Conservation (phyloP, 2,888 invertebrate species). For the Caenorhabditis parvicauda region DNA sequence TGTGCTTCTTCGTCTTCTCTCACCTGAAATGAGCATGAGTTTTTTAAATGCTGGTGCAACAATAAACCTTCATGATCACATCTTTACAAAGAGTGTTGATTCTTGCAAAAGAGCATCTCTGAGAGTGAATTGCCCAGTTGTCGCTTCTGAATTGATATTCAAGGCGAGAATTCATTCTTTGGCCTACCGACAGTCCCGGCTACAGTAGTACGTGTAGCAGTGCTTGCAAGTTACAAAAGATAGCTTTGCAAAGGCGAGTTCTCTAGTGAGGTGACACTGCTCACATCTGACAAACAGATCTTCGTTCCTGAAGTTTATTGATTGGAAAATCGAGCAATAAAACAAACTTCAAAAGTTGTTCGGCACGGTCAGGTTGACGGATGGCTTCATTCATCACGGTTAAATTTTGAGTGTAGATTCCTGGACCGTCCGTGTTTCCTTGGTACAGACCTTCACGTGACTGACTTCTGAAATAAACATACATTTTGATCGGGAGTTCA, state of each 20-base stretch:
- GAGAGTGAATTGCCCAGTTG: slow-evolving; percentile 81
- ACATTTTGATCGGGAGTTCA: background rate
- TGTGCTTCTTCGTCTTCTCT: slow-evolving; percentile 65
- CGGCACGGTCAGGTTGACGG: slow-evolving; percentile 57
- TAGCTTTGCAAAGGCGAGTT: slow-evolving; percentile 74
- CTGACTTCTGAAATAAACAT: slow-evolving; percentile 11
- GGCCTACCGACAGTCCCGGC: slow-evolving; percentile 63
- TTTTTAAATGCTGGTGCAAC: background rate
- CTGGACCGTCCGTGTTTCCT: slow-evolving; percentile 50
- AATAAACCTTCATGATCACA: slow-evolving; percentile 64
- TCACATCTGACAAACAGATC: slow-evolving; percentile 58
- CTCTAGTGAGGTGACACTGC: slow-evolving; percentile 59
- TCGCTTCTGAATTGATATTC: slow-evolving; percentile 73
- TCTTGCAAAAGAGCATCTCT: slow-evolving; percentile 83
- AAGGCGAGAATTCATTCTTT: background rate
- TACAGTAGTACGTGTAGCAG: slow-evolving; percentile 90
- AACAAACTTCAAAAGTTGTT: slow-evolving; percentile 48
- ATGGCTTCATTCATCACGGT: slow-evolving; percentile 56
- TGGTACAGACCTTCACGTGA: slow-evolving; percentile 34
- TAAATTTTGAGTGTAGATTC: slow-evolving; percentile 56
- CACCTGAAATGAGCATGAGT: slow-evolving; percentile 40
- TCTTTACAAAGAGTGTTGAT: slow-evolving; percentile 83
- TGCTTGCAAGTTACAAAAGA: slow-evolving; percentile 88
- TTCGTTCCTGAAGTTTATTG: slow-evolving; percentile 25
- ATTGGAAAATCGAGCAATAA: background rate